A percentile compares a stretch with the other conserved stretches of the same genome.
Conservation (phyloP, 2,888 invertebrate genomes). For the Myopa testacea region DNA sequence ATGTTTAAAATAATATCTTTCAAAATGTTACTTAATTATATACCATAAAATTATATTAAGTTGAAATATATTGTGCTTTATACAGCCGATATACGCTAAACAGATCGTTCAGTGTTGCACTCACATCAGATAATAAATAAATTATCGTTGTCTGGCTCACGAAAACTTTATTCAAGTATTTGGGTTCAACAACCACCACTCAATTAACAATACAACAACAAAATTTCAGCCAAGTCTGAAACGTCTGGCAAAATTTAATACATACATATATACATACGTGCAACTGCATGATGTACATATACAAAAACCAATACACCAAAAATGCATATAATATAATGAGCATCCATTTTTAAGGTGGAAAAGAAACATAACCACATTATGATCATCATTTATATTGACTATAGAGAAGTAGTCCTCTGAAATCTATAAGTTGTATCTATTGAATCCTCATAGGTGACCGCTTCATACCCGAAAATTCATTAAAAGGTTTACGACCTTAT, state of each 20-base stretch:
- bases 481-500: constrained; percentile 65
- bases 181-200: constrained; percentile 32
- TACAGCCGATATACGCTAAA: too few species aligned
- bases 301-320: constrained; percentile 20
- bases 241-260: constrained; percentile 31
- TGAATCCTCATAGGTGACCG: constrained; percentile 20
- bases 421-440: not conserved
- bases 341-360: constrained; percentile 23
- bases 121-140: constrained; percentile 47
- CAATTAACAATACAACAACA: constrained; percentile 31
- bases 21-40: too few species aligned
- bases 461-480: constrained; percentile 44
- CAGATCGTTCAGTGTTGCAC: not conserved
- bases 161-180: constrained; percentile 16
- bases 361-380: constrained; percentile 1
- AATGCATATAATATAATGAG: constrained; percentile 22
- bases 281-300: not conserved
- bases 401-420: not conserved
- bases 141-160: constrained; percentile 22
- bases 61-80: too few species aligned
- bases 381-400: not conserved
- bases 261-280: constrained; percentile 20
- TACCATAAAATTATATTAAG: too few species aligned
- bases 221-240: constrained; percentile 7
- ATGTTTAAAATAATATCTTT: too few species aligned